A percentile compares a stretch with the other conserved stretches of the same genome.
These are phyloP conservation scores for Heliconius ismenius DNA, from an alignment of 2,888 invertebrate genomes.

Conservation along the genomic window DNA sequence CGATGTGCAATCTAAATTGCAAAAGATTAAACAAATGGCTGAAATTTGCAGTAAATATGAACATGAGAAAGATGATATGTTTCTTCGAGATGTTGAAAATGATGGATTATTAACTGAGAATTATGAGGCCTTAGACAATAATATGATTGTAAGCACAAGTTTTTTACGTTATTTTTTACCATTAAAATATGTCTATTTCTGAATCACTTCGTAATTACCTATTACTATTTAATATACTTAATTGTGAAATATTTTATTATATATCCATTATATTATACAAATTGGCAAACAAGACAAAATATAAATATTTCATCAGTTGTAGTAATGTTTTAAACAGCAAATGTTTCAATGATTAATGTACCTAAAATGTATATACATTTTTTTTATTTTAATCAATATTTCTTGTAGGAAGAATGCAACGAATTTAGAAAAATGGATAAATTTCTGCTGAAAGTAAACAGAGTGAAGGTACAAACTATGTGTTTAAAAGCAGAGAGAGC, in stretches of 20 bases:
- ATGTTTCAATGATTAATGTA: neutral
- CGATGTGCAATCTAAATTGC: conserved; percentile 79
- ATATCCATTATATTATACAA: no score
- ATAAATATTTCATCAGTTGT: no score
- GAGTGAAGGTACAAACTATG: conserved; percentile 69
- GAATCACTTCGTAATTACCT: no score
- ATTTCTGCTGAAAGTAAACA: conserved; percentile 83
- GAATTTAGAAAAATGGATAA: conserved; percentile 85
- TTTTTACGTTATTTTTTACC: neutral
- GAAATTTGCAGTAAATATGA: conserved; percentile 86
- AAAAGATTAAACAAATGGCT: conserved; percentile 82
- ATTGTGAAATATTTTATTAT: no score
- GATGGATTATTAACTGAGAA: conserved; percentile 50
- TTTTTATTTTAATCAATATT: neutral
- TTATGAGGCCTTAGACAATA: conserved; percentile 64
- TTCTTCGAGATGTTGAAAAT: conserved; percentile 50
- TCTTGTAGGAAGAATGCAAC: conserved; percentile 70
- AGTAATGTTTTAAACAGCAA: neutral
- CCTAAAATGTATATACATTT: neutral
- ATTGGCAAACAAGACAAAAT: no score
- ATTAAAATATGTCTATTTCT: no score
- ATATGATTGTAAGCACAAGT: conserved; percentile 66
- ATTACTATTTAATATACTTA: no score
- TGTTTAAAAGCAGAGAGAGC: conserved; percentile 69
- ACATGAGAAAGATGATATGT: conserved; percentile 79